A percentile compares a stretch with the other conserved stretches of the same genome.
Evolutionary conservation across 37 sponge, comb jelly and placozoan species (phyloP).

Genomic region (Ianthella basta): DNA sequence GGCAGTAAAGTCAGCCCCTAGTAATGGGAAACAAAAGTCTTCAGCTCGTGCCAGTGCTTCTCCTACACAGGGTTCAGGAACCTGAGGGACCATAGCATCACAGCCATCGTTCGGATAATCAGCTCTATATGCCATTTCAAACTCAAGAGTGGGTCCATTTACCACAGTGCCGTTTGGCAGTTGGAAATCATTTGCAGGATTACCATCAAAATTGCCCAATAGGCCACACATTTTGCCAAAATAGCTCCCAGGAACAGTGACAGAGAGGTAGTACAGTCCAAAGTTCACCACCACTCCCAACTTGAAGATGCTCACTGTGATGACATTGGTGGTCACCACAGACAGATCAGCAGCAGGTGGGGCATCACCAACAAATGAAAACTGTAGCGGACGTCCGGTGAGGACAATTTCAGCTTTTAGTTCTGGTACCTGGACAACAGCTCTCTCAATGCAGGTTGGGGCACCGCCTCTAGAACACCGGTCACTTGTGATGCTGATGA

Average conservation of each 20-base stretch:
- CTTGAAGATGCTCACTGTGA: slow-evolving; percentile 6
- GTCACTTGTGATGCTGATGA: slow-evolving; percentile 10
- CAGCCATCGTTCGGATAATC: not conserved
- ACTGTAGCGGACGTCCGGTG: no score
- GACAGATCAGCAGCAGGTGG: no score
- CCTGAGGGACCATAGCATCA: not conserved
- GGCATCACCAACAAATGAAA: no score
- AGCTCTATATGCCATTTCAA: not conserved
- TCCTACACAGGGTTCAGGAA: not conserved
- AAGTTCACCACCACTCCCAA: slow-evolving; percentile 12
- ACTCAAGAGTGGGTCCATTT: not conserved
- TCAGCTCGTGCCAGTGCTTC: not conserved
- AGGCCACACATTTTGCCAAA: slow-evolving; percentile 22
- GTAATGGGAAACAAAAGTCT: not conserved
- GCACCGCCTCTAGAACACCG: not conserved
- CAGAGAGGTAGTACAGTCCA: slow-evolving; percentile 3
- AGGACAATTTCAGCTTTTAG: no score
- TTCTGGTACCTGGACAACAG: slow-evolving; percentile 18
- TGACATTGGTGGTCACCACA: not conserved
- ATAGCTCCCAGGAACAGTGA: not conserved
- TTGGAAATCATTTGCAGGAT: slow-evolving; percentile 13
- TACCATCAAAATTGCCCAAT: slow-evolving; percentile 12
- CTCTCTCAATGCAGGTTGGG: slow-evolving; percentile 19
- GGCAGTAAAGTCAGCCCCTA: not conserved
- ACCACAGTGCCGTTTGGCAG: not conserved